Base-by-base conservation (phyloP, 30 jellyfish, hydroid and myxozoan species). In the Catostylus mosaicus region DNA sequence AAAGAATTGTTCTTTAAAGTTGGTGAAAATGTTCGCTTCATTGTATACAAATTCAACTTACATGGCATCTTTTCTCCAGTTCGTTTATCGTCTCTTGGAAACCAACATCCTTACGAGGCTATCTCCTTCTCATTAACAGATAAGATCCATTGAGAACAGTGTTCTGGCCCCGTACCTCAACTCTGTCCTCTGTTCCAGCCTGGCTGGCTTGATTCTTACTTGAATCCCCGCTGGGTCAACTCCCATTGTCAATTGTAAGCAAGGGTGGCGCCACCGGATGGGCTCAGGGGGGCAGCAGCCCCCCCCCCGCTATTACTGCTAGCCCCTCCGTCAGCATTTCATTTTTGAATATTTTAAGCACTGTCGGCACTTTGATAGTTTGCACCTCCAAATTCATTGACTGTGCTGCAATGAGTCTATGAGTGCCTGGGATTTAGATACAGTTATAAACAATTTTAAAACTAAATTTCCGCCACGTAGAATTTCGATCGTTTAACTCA, bases 11-110 rank as follows among this genome's bases (percentile, higher is more conserved):
- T n/a, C n/a, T 40, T 40, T 40, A 40, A 5, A 40, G 7, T 14
- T 14, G 54, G 14, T 14, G 12, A 40, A 40, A 40, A 40, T 5
- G 12, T 7, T 14, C 14, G 14, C 7, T 5, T 5, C 12, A 7
- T 40, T 5, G 54, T 14, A 40, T 5, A 40, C 54, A 40, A 12
- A 24, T 6, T 35, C 36, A 30, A 30, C 60, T 66, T 66, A 66
- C 78, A 66, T 32, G 78, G 78, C 78, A 66, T 66, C 30, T 52
- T 52, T 24, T 10, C 67, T 52, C 30, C 30, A 52, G 67, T 52
- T 52, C 24, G 67, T 46, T 73, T 4, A 1, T 48, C 35, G 80
- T 68, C 7, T 32, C 80, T 24, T 3, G 33, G 80, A 37, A 34
- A 36, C 80, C 80, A 68, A 23, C 34, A 12, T 68, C 35, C 37